Evolutionary conservation across 2,797 vertebrate genomes (phyloP).

Genomic region (Clarias laeviceps): DNA sequence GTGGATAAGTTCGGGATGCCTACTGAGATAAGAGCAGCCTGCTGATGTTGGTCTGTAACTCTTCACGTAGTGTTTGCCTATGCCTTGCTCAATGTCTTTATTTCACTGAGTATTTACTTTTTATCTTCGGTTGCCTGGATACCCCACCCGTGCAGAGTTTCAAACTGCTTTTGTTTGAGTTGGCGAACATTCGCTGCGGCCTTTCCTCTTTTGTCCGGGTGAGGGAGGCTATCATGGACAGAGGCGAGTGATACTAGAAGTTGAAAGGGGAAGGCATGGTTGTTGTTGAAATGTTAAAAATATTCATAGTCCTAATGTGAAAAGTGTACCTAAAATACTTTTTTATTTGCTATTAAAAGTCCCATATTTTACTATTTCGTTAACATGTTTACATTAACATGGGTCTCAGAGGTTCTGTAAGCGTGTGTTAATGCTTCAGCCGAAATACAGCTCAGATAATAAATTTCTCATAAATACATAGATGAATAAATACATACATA

Average conservation of each 20-base stretch:
- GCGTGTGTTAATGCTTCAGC: too few relatives aligned
- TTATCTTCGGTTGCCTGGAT: slow-evolving; percentile 63
- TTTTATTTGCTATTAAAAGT: too few relatives aligned
- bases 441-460: too few relatives aligned
- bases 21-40: slow-evolving; percentile 66
- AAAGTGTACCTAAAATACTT: too few relatives aligned
- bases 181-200: slow-evolving; percentile 57
- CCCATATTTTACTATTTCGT: too few relatives aligned
- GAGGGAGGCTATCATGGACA: slow-evolving; percentile 41
- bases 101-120: slow-evolving; percentile 59
- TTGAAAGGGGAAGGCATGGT: slow-evolving; percentile 48
- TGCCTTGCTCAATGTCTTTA: not conserved
- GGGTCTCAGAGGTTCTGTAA: too few relatives aligned
- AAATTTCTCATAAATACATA: too few relatives aligned
- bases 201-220: slow-evolving; percentile 38
- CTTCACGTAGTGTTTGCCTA: slow-evolving; percentile 64
- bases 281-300: slow-evolving; percentile 45
- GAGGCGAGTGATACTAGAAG: slow-evolving; percentile 43
- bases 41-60: slow-evolving; percentile 58
- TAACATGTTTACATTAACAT: too few relatives aligned
- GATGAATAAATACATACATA: too few relatives aligned
- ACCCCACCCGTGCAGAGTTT: slow-evolving; percentile 60
- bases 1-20: slow-evolving; percentile 30
- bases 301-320: too few relatives aligned
- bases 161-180: slow-evolving; percentile 60